Evolutionary conservation across 2,888 invertebrate species (phyloP).

Genomic region (Germaria angustata): DNA sequence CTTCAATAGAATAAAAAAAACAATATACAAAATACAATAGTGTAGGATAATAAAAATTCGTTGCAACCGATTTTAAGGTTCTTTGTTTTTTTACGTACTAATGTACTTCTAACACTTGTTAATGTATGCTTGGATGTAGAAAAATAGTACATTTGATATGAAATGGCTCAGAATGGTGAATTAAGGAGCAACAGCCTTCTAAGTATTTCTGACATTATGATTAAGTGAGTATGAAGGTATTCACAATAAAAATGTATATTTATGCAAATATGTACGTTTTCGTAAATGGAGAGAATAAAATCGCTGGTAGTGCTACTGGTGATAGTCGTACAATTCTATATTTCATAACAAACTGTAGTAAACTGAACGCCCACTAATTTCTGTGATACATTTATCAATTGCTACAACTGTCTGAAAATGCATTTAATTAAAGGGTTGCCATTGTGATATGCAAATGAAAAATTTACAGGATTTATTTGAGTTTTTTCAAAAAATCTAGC

Average conservation of each 20-base stretch:
- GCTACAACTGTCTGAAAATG: too few relatives aligned
- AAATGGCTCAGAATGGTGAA: slow-evolving; percentile 46
- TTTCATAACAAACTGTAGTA: slow-evolving; percentile 5
- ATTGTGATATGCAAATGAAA: not conserved
- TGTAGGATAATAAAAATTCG: too few relatives aligned
- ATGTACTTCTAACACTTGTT: not conserved
- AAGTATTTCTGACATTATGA: slow-evolving; percentile 50
- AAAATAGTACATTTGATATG: slow-evolving; percentile 33
- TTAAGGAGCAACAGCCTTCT: slow-evolving; percentile 61
- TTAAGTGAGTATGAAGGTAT: not conserved
- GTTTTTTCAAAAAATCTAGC: too few relatives aligned
- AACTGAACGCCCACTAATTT: slow-evolving; percentile 44
- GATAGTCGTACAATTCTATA: slow-evolving; percentile 5
- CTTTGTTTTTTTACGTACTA: too few relatives aligned
- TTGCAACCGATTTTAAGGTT: too few relatives aligned
- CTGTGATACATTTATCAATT: slow-evolving; percentile 18
- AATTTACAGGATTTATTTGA: too few relatives aligned
- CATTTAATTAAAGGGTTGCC: slow-evolving; percentile 6
- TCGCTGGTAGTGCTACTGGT: not conserved
- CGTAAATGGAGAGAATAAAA: not conserved
- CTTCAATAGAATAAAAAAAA: too few relatives aligned
- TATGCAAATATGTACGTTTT: too few relatives aligned
- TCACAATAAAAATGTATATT: not conserved
- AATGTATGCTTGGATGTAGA: slow-evolving; percentile 20
- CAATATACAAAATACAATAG: too few relatives aligned